Evolutionary conservation across 2,113 vertebrate species (phyloP), one percentile per base, ranked within the genome.

Genomic region (Phalacrocorax brasilianus): DNA sequence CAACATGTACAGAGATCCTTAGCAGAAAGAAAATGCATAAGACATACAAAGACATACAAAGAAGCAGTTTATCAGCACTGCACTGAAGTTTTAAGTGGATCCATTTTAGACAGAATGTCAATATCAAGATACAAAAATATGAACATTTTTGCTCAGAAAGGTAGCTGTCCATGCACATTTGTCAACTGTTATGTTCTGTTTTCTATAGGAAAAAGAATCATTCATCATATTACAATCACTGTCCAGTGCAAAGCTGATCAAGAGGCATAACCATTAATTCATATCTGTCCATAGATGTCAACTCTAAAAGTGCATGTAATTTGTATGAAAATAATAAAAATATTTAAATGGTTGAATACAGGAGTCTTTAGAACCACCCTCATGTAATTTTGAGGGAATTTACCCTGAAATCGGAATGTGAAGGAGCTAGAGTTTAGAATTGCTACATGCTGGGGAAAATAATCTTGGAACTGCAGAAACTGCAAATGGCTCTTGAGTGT

Each of bases 141-240:
- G 30, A 84, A 58, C 27, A 17, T 55, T 94, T 94, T 81, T 85
- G 24, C 44, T 61, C 45, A 82, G 81, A 92, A 96, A 93, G 40
- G 40, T 93, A 89, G 65, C 79, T 93, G 86, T 87, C 75, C 38
- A 11, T 67, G 47, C 19, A 49, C 88, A 89, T 93, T 95, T 97
- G 79, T 97, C 94, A 96, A 89, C 50, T 66, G 47, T 66, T 95
- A 16, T 15, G 28, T 72, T 95, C 52, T 92, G 23, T 73, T 65
- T 79, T 96, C 73, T 91, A 12, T 56, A 83, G 74, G 67, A 88
- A 94, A 95, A 93, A 75, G 52, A 70, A 83, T 80, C 59, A 85
- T 96, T 97, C 59, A 93, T 97, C 89, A 73, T 92, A 52, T 83
- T 96, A 17, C 55, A 84, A 78, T 88, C 82, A 72, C 74, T 95